Evolutionary conservation across 2,888 invertebrate species (phyloP), one percentile per base, ranked within the genome.

Genomic region (Polietes domitor): DNA sequence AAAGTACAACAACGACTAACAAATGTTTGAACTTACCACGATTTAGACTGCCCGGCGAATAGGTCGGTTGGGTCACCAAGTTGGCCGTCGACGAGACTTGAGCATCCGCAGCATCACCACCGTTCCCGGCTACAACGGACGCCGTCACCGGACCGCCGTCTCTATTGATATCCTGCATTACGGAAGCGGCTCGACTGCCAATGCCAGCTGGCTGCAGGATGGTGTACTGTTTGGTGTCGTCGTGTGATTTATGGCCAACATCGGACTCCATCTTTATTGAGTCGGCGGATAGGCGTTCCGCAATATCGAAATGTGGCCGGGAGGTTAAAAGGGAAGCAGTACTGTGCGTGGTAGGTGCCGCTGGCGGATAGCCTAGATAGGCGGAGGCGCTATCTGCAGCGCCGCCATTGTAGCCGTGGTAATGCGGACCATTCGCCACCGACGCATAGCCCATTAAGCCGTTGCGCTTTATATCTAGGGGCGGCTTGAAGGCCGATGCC

Each of bases 151-250:
- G 94, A 61, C 94, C 95, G 88, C 94, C 95, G 88, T 95, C 95
- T 58, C 95, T 92, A 41, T 94, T 94, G 77, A 94, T 96, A 90
- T 97, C 97, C 90, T 97, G 96, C 90, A 97, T 93, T 24, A 96
- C 96, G 50, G 96, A 96, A 68, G 96, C 96, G 0, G 96, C 96
- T 71, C 96, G 94, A 24, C 97, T 96, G 3, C 96, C 96, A 0
- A 95, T 94, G 37, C 95, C 96, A 12, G 97, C 97, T 0, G 97
- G 97, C 92, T 97, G 97, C 85, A 97, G 93, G 87, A 97, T 97
- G 83, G 97, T 97, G 90, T 97, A 97, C 91, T 97, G 97, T 92
- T 97, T 97, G 83, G 95, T 95, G 83, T 85, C 87, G 24, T 80
- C 75, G 0, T 24, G 61, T 0, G 41, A 19, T 9, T 74, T 77